Conservation (phyloP, 1,140 invertebrate genomes). For the Pissodes strobi region DNA sequence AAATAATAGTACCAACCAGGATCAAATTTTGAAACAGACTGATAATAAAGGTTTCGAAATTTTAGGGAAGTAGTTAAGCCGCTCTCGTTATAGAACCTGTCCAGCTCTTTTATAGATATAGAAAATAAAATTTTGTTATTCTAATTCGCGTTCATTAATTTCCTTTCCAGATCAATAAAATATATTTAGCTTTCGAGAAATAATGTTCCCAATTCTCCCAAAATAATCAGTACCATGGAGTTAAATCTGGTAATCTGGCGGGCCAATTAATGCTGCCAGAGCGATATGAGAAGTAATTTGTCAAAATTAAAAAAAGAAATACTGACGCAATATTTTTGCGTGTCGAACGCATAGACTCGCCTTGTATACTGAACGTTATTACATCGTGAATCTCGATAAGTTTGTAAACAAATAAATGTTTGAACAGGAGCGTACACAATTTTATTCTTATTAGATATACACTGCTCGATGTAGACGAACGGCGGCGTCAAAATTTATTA, state of each 20-base stretch:
- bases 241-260: neutral
- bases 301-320: neutral
- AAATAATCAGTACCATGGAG: neutral
- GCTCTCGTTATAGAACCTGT: no score
- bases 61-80: no score
- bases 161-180: no score
- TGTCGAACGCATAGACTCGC: neutral
- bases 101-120: no score
- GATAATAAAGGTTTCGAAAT: no score
- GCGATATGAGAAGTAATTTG: neutral
- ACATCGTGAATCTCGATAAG: neutral
- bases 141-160: no score
- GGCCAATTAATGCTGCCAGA: neutral
- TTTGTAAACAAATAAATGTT: conserved; percentile 10
- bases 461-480: neutral
- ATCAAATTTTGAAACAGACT: neutral
- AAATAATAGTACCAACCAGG: neutral
- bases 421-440: conserved; percentile 10
- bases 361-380: neutral
- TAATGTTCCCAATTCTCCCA: no score
- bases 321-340: neutral
- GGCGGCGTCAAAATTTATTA: neutral
- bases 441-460: conserved; percentile 2
- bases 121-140: no score
- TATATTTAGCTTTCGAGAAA: no score